Evolutionary conservation across 2,797 vertebrate genomes (phyloP), one percentile per base, ranked within the genome.

Genomic region (Iguana delicatissima): DNA sequence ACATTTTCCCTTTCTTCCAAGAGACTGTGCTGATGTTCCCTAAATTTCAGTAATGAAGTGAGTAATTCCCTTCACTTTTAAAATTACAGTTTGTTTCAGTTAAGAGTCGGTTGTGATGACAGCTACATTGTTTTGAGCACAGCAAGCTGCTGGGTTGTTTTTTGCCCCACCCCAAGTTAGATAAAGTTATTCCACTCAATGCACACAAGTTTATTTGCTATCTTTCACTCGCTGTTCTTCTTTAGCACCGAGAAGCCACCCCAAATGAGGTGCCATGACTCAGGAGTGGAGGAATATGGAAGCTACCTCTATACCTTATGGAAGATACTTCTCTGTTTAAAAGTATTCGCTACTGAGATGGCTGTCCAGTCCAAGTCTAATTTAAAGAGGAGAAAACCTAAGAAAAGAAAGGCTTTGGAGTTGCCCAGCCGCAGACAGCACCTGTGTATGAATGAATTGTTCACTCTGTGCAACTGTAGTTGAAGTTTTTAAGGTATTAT

Each of bases 31-130:
- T 86, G 57, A 42, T 57, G 18, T 62, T 84, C 52, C 5, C 62
- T 84, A 62, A 42, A 80, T 76, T 59, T 84, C 42, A 35, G 35
- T 59, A 87, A 67, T 55, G 72, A 86, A 35, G 73, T 52, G 22
- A 69, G 24, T 57, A 72, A 84, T 87, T 59, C 57, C 6, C 73
- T 64, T 77, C 0, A 2, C 35, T 57, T 67, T 83, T 42, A 69
- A 83, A 83, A 69, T 83, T 32, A 77, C 35, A 83, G 38, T 59
- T 85, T 32, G 32, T 83, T 83, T 67, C 72, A 46, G 38, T 84
- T 87, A n/a, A 67, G n/a, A 6, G 24, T 42, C 62, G 57, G 80
- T 52, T 50, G 46, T 50, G 84, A 50, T 88, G 73, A 88, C 74
- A 73, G 32, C 55, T 55, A 77, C 72, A 79, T 80, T 80, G 52